Base-by-base conservation (phyloP, 2,888 invertebrate genomes). In the Phengaris arion region DNA sequence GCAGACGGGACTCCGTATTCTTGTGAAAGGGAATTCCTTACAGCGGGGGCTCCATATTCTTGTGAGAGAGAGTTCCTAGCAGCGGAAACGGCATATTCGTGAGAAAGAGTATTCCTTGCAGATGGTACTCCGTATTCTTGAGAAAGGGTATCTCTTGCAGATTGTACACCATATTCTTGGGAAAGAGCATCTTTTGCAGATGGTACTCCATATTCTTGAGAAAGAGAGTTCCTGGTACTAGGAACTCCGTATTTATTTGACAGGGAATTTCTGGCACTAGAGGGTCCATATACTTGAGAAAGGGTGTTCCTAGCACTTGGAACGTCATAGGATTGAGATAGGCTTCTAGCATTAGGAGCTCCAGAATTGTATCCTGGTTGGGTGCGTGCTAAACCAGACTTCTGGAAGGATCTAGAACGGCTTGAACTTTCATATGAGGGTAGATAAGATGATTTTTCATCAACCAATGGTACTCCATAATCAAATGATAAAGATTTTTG, bases 1-100 rank as follows among this genome's bases (percentile, higher is more conserved):
- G 81, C 81, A 1, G 84, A 80, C 0, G 89, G 87, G 3, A 79
- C 80, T 7, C 86, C 85, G 70, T 87, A 89, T 76, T 85, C 84
- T 75, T 85, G 82, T 3, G 88, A 86, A 15, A 85, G 85, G 35
- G 70, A 68, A 3, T 85, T 85, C 10, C 48, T 69, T 6, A 80
- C 75, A 57, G 76, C 81, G 0, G 86, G 84, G 2, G 82, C 79
- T 9, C 83, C 77, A 59, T 74, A 74, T 52, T 72, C 72, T 54
- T 52, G 70, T 12, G 52, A 70, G 2, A 52, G 69, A 59, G 10
- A 6, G 51, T 70, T 22, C 6, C 15, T 70, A 1, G 81, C 75
- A 55, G 76, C 81, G 0, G 86, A 84, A 3, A 82, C 80, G 6
- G 83, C 83, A 13, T 88, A 87, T 77, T 84, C 83, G 55, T 82